A percentile compares a stretch with the other conserved stretches of the same genome.
Conservation (phyloP, 2,888 invertebrate genomes). For the Ferrisia virgata region DNA sequence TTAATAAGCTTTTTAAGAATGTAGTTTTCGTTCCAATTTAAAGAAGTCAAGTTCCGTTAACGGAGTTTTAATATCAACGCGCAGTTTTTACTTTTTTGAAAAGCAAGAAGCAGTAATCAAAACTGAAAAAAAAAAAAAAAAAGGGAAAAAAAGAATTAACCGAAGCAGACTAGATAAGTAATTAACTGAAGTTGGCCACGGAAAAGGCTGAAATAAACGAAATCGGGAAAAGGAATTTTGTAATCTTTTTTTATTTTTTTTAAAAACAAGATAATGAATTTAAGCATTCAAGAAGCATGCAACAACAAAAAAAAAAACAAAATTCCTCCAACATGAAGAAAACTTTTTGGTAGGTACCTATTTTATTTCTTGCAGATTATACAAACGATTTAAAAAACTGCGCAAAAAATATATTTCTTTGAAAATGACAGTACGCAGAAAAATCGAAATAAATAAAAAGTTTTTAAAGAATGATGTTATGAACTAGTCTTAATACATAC, state of each 20-base stretch:
- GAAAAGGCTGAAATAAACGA: background rate
- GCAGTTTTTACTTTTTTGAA: background rate
- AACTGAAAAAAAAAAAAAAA: background rate
- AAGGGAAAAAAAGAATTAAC: background rate
- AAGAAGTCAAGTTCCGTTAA: background rate
- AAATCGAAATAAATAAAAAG: background rate
- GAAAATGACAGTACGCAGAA: background rate
- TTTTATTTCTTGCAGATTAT: background rate
- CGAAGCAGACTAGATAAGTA: conserved; percentile 15
- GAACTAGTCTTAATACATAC: too few relatives aligned
- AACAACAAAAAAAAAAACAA: background rate
- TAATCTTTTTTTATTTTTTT: background rate
- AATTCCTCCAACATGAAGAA: background rate
- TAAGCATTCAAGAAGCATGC: background rate
- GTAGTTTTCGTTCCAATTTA: background rate
- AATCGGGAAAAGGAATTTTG: background rate
- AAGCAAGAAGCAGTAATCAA: background rate
- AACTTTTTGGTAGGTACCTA: background rate
- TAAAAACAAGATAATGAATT: background rate
- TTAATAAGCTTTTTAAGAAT: conserved; percentile 6
- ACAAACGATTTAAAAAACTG: background rate
- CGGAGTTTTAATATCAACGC: background rate
- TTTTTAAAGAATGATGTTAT: background rate
- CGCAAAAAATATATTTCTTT: background rate
- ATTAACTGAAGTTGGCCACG: conserved; percentile 13